phyloP scores from a whole-genome alignment of 2,797 vertebrate genomes.

The Rhinella marina region DNA sequence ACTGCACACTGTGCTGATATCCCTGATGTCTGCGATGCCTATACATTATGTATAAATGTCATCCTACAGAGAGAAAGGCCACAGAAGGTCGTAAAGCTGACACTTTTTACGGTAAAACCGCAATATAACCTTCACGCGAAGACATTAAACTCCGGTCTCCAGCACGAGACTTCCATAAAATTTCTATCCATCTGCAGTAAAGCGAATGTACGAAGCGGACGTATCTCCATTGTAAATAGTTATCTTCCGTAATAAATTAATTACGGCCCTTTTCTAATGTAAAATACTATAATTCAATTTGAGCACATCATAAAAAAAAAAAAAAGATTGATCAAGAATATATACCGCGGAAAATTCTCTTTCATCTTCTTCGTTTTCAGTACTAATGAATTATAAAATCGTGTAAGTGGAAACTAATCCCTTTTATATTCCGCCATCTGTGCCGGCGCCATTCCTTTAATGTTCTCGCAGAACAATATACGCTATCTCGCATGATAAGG shows the following conservation, averaged over 20 bases:
- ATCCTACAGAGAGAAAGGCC: not conserved
- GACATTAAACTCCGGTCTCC: not conserved
- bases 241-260: constrained; percentile 47
- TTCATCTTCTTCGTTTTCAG: constrained; percentile 57
- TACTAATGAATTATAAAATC: constrained; percentile 62
- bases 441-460: constrained; percentile 39
- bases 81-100: not conserved
- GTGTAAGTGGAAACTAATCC: constrained; percentile 61
- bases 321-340: constrained; percentile 54
- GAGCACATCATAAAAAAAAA: constrained; percentile 56
- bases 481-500: constrained; percentile 38
- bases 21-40: too few species aligned
- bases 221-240: constrained; percentile 3
- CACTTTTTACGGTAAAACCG: not conserved
- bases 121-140: not conserved
- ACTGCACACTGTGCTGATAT: too few species aligned
- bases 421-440: constrained; percentile 53
- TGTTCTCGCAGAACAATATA: constrained; percentile 40
- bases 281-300: constrained; percentile 46
- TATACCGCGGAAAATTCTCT: constrained; percentile 55
- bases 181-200: not conserved
- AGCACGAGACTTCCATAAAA: constrained; percentile 5
- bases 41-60: too few species aligned
- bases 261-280: constrained; percentile 38
- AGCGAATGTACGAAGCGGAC: not conserved